These are phyloP conservation scores for Eudyptes chrysolophus DNA, from an alignment of 2,113 vertebrate genomes.

Conservation along the genomic window DNA sequence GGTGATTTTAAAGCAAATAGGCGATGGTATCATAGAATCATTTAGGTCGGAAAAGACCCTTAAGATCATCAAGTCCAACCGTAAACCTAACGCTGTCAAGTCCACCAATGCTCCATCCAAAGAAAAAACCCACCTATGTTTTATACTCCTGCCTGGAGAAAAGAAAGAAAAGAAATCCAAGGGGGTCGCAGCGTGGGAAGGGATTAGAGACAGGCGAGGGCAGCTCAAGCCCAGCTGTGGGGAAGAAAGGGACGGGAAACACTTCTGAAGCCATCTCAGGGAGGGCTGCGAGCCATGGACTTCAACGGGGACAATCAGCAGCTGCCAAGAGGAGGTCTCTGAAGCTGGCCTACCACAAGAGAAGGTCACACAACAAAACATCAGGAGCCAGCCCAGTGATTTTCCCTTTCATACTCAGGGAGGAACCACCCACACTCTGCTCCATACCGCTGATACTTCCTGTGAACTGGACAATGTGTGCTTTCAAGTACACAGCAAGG, in stretches of 20 bases:
- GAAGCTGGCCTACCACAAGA: not conserved
- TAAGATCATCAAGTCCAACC: not conserved
- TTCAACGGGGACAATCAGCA: not conserved
- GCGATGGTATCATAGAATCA: not conserved
- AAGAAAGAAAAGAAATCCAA: not conserved
- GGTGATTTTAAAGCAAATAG: not conserved
- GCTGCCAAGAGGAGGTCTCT: not conserved
- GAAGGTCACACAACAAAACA: not conserved
- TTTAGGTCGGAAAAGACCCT: not conserved
- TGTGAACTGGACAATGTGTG: rapidly evolving
- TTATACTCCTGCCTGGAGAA: not conserved
- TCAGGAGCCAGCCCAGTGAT: not conserved
- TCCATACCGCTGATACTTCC: not conserved
- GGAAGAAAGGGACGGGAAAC: not conserved
- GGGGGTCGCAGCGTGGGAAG: not conserved
- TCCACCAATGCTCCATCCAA: not conserved
- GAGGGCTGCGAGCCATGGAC: not conserved
- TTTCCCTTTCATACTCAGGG: not conserved
- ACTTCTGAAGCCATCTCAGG: not conserved
- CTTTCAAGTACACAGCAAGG: not conserved
- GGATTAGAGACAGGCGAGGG: not conserved
- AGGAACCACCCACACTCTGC: not conserved
- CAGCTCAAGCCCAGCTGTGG: not conserved
- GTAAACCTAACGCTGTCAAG: not conserved
- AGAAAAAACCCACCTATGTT: not conserved